A percentile compares a stretch with the other conserved stretches of the same genome.
These are phyloP conservation scores for Popillia japonica DNA, from an alignment of 1,140 invertebrate species.

Conservation along the genomic window DNA sequence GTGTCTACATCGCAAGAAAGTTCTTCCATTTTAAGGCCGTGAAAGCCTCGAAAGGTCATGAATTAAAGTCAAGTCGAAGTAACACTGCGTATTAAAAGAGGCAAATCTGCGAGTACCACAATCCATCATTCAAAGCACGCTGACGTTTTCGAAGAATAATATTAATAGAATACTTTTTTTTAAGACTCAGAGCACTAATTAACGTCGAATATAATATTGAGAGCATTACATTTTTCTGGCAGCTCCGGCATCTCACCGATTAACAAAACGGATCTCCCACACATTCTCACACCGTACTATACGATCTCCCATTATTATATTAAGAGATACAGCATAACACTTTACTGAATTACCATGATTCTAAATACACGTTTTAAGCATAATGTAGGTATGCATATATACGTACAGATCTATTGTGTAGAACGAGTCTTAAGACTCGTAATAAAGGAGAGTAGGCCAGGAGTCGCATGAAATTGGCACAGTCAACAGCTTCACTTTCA, in stretches of 20 bases:
- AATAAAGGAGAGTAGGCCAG: constrained; percentile 43
- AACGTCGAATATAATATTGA: too few relatives aligned
- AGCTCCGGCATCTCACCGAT: too few relatives aligned
- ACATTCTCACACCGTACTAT: neutral
- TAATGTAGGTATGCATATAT: too few relatives aligned
- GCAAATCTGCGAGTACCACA: neutral
- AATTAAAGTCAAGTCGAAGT: neutral
- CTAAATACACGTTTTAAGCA: too few relatives aligned
- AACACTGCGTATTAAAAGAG: neutral
- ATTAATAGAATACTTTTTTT: too few relatives aligned
- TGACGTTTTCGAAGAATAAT: neutral
- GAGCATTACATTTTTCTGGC: too few relatives aligned
- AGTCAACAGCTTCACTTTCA: constrained; percentile 44
- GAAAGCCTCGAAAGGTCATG: constrained; percentile 26
- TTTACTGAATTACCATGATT: too few relatives aligned
- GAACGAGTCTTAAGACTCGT: too few relatives aligned
- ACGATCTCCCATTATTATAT: neutral
- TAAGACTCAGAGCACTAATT: too few relatives aligned
- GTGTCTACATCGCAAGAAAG: neutral
- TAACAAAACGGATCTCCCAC: neutral
- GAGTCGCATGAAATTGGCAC: constrained; percentile 41
- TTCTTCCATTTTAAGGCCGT: neutral
- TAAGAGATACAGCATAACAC: neutral
- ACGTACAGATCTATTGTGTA: too few relatives aligned
- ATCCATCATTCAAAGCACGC: neutral